Evolutionary conservation across 1,140 invertebrate genomes (phyloP).

Genomic region (Drosophila tristis): DNA sequence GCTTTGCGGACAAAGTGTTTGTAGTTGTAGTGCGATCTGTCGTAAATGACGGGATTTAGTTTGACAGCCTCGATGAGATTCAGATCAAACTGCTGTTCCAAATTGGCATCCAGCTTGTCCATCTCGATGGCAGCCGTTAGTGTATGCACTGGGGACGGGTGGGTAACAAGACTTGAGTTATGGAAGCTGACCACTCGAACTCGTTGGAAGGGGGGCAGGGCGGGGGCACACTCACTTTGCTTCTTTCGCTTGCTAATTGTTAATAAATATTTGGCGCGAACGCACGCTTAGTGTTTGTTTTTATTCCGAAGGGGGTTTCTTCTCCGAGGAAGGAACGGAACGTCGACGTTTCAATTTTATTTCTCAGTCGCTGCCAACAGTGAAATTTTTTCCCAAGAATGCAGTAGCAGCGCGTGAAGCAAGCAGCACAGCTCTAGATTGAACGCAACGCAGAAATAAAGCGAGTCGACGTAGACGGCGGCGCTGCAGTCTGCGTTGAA

Average conservation of each 20-base stretch:
- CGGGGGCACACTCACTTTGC: conserved; percentile 68
- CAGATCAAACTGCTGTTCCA: conserved; percentile 83
- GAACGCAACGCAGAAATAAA: too few relatives aligned
- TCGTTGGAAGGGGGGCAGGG: conserved; percentile 7
- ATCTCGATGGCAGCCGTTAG: conserved; percentile 73
- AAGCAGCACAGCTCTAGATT: too few relatives aligned
- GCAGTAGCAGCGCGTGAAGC: too few relatives aligned
- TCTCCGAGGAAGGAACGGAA: conserved; percentile 71
- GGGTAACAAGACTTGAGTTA: conserved; percentile 28
- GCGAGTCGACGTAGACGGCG: too few relatives aligned
- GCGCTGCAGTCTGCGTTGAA: too few relatives aligned
- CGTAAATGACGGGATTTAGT: conserved; percentile 82
- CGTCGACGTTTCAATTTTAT: conserved; percentile 80
- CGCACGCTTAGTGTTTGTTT: conserved; percentile 75
- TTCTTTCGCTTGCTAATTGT: conserved; percentile 76
- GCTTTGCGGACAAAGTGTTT: conserved; percentile 82
- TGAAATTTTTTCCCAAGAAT: conserved; percentile 8
- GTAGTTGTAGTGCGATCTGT: conserved; percentile 82
- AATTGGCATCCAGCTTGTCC: conserved; percentile 80
- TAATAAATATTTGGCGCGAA: conserved; percentile 77
- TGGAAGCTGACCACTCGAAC: conserved; percentile 30
- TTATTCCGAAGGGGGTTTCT: conserved; percentile 74
- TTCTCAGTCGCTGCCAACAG: conserved; percentile 76
- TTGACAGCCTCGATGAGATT: conserved; percentile 82
- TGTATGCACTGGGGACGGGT: conserved; percentile 61